Percentiles rank a stretch among this genome's conserved stretches.
phyloP scores from a whole-genome alignment of 2,797 vertebrate genomes.

The Choloepus didactylus region DNA sequence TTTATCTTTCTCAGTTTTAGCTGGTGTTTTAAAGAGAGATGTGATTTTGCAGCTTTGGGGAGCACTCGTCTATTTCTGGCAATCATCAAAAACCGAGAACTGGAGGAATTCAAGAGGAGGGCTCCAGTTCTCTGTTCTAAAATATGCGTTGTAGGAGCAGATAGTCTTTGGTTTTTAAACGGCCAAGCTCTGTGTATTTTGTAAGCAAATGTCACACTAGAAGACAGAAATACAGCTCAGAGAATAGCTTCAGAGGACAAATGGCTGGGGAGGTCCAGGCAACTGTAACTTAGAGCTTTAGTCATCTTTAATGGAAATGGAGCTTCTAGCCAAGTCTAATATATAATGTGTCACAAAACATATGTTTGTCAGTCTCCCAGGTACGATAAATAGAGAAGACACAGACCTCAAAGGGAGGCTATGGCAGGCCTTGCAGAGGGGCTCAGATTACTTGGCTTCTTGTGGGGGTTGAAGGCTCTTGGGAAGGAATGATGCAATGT shows the following conservation, averaged over 20 bases:
- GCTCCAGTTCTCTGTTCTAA: conserved; percentile 63
- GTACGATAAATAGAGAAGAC: conserved; percentile 79
- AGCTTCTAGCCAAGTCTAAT: conserved; percentile 77
- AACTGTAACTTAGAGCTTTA: conserved; percentile 77
- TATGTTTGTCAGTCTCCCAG: conserved; percentile 81
- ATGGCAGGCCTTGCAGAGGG: conserved; percentile 64
- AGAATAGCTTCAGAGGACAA: conserved; percentile 75
- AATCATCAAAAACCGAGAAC: conserved; percentile 66
- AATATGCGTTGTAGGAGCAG: conserved; percentile 51
- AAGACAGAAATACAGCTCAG: conserved; percentile 77
- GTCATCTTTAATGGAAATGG: conserved; percentile 81
- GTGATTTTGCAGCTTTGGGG: conserved; percentile 74
- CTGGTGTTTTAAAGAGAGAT: conserved; percentile 70
- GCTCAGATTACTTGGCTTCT: conserved; percentile 80
- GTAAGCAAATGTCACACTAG: conserved; percentile 74
- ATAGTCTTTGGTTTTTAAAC: conserved; percentile 69
- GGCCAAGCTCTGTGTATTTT: conserved; percentile 63
- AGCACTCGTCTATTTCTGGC: conserved; percentile 70
- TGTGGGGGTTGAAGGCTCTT: conserved; percentile 62
- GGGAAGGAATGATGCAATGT: conserved; percentile 80
- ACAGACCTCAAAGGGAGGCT: conserved; percentile 77
- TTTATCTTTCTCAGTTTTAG: conserved; percentile 60
- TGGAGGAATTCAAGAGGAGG: conserved; percentile 71
- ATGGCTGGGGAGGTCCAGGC: conserved; percentile 66
- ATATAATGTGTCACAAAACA: conserved; percentile 83